Evolutionary conservation across 2,113 vertebrate genomes (phyloP), one percentile per base, ranked within the genome.

Genomic region (Synchiropus splendidus): DNA sequence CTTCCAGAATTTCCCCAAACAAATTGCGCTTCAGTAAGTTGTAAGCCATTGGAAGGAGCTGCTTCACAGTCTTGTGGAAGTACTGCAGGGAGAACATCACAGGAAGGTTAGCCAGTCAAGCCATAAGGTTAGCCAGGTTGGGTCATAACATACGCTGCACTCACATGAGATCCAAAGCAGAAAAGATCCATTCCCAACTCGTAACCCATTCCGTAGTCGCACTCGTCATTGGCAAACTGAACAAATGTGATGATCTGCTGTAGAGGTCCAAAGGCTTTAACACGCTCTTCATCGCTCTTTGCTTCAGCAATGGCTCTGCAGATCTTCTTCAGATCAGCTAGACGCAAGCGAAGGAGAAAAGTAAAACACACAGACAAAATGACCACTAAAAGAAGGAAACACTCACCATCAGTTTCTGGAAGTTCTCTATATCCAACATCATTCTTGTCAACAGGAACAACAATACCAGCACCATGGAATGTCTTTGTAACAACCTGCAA

Each of bases 211-310:
- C 95, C 94, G 0, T 97, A 98, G 50, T 99, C 95, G 40, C 93
- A 97, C 50, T 98, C 95, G n/a, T 98, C 95, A 6, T 99, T 99
- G 17, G 95, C 95, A 71, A 99, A 99, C 74, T 99, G 94, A 64
- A 98, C 89, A 35, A 87, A 95, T 0, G 95, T 96, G 42, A 94
- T 86, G 79, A 98, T 94, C 71, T 98, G 89, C 50, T 98, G 93
- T 46, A 99, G 73, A 10, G 94, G 94, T 1, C 88, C 89, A 55
- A 99, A 99, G 6, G 91, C 91, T 77, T 90, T 91, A 36, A 97
- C 57, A 17, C 95, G 85, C 31, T 90, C 84, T 0, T 91, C 87
- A 18, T 99, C 95, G 54, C 67, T 79, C 0, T 74, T 61, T 36
- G 94, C 92, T 54, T 98, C 92, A 9, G 80, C 87, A 42, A 97